Base-by-base conservation (phyloP, 1,140 invertebrate genomes). In the Chymomyza costata region DNA sequence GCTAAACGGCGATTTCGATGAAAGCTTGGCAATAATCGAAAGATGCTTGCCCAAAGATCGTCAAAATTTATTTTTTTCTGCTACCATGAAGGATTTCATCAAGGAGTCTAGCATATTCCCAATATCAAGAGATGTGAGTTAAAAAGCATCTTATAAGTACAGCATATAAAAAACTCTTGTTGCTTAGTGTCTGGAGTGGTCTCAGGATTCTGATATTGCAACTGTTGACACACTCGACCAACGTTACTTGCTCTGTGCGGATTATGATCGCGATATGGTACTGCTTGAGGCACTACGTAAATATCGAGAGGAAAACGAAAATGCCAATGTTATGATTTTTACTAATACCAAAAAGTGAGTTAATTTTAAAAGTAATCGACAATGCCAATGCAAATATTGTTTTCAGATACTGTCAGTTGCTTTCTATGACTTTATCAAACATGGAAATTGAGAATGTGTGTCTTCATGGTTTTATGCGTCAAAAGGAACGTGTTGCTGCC, bases 51-150 rank as follows among this genome's bases (percentile, higher is more conserved):
- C 97, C 0, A 90, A 91, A 59, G 90, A 92, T 35, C 89, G 93
- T 64, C 94, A 96, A 80, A 96, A 93, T 14, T 87, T 98, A 21
- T 88, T 99, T 16, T 99, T 99, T 81, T 98, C 97, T 49, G 98
- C 98, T 1, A 99, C 98, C 10, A 96, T 99, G 83, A 97, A 95
- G 6, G 93, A 97, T 84, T 87, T 89, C 56, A 88, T 90, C 0
- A 88, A 85, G 14, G 86, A 89, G 46, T 85, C 81, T 0, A 85
- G 83, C 49, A 71, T 86, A 51, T 86, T 86, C 49, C 81, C 84
- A 2, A 85, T 86, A 18, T 25, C 64, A 5, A 62, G 78, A 5
- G 61, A 83, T 50, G 84, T 85, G 13, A 64, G 66, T 65, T 7
- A n/a, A 25, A 10, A 0, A 13, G 2, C 7, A 13, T 13, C 34